Evolutionary conservation across 2,888 invertebrate genomes (phyloP), one percentile per base, ranked within the genome.

Genomic region (Bedellia somnulentella): DNA sequence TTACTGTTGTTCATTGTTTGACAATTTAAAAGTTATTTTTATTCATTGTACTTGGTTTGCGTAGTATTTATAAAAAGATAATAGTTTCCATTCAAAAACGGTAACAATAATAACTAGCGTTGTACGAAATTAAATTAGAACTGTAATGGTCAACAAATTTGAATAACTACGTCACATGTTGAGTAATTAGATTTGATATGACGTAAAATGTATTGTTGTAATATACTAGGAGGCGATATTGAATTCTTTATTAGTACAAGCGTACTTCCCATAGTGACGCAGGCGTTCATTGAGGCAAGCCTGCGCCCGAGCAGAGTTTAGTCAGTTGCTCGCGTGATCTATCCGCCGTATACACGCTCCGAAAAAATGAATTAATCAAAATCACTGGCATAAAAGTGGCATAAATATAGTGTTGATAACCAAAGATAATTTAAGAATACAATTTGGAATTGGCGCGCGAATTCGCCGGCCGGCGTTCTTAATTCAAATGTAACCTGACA

Each of bases 261-360:
- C 67, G 73, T 64, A 71, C 64, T 73, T 73, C 66, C 75, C 75
- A 60, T 49, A 47, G 48, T 75, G 73, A 75, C 75, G 75, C 57
- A 57, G 54, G 43, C 57, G 43, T 54, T 48, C 66, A 68, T 70
- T 68, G 57, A 73, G 57, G 58, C 53, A 57, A 62, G 63, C 11
- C 5, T 9, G 45, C 51, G 47, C 44, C 56, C 57, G 66, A 59
- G 43, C 40, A 44, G 62, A 54, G 56, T 31, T 46, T 40, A 59
- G 64, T 73, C 75, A 75, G 75, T 75, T 63, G 51, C 55, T 40
- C 23, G 54, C 52, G 70, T 73, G 70, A 63, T 63, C 73, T 70
- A 75, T 66, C 54, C 56, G 61, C 52, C 44, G 67, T 55, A 57
- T 60, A 73, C 68, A 75, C 75, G 75, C 71, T 57, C 59, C 32